These are phyloP conservation scores for Ptychoptera contaminata DNA, from an alignment of 2,888 invertebrate genomes.

Conservation along the genomic window DNA sequence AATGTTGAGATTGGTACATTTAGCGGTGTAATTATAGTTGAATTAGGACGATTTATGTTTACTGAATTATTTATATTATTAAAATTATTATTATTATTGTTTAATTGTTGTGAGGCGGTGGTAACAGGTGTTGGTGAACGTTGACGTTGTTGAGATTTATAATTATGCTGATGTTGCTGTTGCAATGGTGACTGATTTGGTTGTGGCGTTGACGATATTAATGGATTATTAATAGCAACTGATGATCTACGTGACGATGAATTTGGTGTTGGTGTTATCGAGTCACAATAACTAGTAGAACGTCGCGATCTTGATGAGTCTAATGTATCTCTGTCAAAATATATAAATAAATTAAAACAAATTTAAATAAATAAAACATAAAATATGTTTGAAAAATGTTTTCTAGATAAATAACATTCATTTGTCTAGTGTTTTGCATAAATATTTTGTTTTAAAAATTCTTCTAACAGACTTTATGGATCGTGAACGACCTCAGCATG, in stretches of 20 bases:
- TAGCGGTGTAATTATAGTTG: too few species aligned
- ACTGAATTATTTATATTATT: too few species aligned
- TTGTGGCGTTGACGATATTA: background rate
- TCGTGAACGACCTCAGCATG: too few species aligned
- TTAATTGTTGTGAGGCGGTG: background rate
- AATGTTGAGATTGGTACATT: too few species aligned
- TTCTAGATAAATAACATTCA: too few species aligned
- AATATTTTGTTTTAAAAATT: too few species aligned
- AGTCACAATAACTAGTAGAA: constrained; percentile 26
- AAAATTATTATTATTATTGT: background rate
- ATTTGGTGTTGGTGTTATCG: constrained; percentile 19
- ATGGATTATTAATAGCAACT: constrained; percentile 17
- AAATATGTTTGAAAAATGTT: background rate
- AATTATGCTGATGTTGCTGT: constrained; percentile 20
- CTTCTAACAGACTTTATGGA: too few species aligned
- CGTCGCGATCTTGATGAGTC: constrained; percentile 21
- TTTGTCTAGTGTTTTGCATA: too few species aligned
- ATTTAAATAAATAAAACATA: background rate
- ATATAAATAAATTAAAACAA: constrained; percentile 3
- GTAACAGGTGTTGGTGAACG: background rate
- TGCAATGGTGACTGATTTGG: constrained; percentile 18
- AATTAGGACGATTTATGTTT: too few species aligned
- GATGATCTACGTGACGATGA: constrained; percentile 27
- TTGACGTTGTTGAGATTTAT: constrained; percentile 13
- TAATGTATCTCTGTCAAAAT: constrained; percentile 23